Evolutionary conservation across 1,140 invertebrate genomes (phyloP).

Genomic region (Sarcophaga peregrina): DNA sequence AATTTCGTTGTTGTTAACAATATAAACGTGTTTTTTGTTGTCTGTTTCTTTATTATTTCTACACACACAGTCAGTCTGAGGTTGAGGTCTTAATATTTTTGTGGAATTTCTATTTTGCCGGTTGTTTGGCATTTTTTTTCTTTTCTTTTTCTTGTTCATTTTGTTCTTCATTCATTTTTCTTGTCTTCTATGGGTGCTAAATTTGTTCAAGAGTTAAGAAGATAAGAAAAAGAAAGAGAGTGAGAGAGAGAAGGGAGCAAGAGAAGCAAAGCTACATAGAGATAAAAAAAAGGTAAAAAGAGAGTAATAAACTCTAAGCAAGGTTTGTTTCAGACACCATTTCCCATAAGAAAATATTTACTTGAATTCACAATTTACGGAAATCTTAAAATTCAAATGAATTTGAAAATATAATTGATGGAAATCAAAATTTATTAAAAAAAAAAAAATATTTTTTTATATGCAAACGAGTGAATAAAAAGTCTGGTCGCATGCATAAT

Average conservation of each 20-base stretch:
- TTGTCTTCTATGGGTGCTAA: neutral
- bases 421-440: too few relatives aligned
- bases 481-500: too few relatives aligned
- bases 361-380: too few relatives aligned
- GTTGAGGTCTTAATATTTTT: conserved; percentile 9
- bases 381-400: too few relatives aligned
- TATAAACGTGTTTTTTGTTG: conserved; percentile 15
- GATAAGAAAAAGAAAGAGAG: too few relatives aligned
- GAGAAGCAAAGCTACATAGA: neutral
- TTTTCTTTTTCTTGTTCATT: too few relatives aligned
- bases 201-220: neutral
- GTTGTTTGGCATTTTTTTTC: conserved; percentile 20
- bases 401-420: too few relatives aligned
- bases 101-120: conserved; percentile 16
- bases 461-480: too few relatives aligned
- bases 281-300: neutral
- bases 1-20: neutral
- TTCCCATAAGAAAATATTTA: neutral
- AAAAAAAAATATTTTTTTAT: too few relatives aligned
- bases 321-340: neutral
- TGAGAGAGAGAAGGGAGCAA: too few relatives aligned
- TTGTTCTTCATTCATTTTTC: conserved; percentile 7
- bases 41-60: neutral
- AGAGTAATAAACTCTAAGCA: neutral
- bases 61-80: neutral